Evolutionary conservation across 2,888 invertebrate species (phyloP).

Genomic region (Pseudococcus longispinus): DNA sequence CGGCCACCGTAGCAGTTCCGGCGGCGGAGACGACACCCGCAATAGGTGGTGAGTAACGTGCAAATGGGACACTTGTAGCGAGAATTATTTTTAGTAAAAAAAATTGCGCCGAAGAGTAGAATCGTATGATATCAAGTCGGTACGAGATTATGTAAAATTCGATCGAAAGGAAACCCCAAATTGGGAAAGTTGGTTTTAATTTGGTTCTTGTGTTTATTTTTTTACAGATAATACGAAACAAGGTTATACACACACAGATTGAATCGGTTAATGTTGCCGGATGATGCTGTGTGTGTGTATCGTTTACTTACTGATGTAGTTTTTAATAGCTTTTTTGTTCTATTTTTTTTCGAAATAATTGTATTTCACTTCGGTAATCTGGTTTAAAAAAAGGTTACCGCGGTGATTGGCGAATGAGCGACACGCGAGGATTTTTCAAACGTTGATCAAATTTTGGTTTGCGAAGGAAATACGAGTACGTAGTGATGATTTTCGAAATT

Average conservation of each 20-base stretch:
- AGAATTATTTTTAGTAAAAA: background rate
- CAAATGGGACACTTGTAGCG: background rate
- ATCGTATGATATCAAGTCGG: background rate
- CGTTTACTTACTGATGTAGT: background rate
- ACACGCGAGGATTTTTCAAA: background rate
- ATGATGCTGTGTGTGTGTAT: conserved; percentile 15
- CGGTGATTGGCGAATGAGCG: background rate
- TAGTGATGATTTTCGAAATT: background rate
- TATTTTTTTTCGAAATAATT: background rate
- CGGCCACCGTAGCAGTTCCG: background rate
- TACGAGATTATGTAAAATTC: background rate
- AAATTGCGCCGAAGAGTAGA: background rate
- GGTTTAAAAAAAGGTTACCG: background rate
- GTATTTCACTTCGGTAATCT: background rate
- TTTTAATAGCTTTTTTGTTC: no score
- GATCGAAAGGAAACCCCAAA: background rate
- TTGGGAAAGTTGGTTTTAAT: background rate
- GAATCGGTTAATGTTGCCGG: background rate
- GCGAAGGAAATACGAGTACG: background rate
- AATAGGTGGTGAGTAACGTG: conserved; percentile 16
- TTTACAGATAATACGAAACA: background rate
- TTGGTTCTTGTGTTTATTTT: conserved; percentile 3
- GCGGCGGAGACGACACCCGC: background rate
- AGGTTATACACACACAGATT: conserved; percentile 46
- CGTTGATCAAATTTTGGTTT: background rate